These are phyloP conservation scores for Chanos chanos DNA, from an alignment of 2,797 vertebrate species.

Conservation along the genomic window DNA sequence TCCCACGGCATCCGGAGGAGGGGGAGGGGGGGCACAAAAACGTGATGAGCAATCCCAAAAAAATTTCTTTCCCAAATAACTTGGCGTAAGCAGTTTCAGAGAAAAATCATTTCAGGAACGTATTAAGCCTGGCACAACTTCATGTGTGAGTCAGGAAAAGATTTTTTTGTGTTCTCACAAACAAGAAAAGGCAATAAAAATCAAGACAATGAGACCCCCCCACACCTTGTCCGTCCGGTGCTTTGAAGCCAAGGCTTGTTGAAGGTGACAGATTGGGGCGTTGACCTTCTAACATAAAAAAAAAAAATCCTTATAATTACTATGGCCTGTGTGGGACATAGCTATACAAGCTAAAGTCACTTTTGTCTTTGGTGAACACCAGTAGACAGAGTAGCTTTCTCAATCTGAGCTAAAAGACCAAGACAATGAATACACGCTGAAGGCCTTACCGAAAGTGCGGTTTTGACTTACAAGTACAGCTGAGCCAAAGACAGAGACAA, in stretches of 20 bases:
- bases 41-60: too few species aligned
- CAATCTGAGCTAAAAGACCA: neutral
- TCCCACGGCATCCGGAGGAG: slow-evolving; percentile 5
- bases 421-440: too few species aligned
- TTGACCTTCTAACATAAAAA: slow-evolving; percentile 2
- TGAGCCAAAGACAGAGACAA: too few species aligned
- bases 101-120: neutral
- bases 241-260: neutral
- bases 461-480: too few species aligned
- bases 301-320: neutral
- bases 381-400: slow-evolving; percentile 22
- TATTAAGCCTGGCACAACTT: too few species aligned
- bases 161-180: slow-evolving; percentile 28
- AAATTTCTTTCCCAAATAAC: too few species aligned
- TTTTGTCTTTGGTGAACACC: too few species aligned
- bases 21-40: neutral
- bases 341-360: slow-evolving; percentile 1
- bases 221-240: neutral
- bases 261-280: neutral
- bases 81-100: too few species aligned
- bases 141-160: neutral
- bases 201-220: neutral
- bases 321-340: neutral
- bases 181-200: slow-evolving; percentile 34
- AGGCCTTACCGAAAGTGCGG: too few species aligned